Base-by-base conservation (phyloP, 2,797 vertebrate genomes). In the Spinibarbus caldwelli region DNA sequence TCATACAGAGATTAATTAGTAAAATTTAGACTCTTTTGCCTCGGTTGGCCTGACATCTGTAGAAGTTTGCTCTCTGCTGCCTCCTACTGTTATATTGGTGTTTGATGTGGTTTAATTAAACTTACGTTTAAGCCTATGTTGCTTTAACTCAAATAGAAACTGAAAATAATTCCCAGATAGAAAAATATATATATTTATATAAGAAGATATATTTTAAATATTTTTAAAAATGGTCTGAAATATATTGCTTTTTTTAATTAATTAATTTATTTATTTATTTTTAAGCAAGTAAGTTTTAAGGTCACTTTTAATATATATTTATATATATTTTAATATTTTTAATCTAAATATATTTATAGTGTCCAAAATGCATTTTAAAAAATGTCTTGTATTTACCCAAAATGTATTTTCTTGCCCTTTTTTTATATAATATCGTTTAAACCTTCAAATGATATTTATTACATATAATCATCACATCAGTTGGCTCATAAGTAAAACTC, bases 111-210 rank as follows among this genome's bases (percentile, higher is more conserved):
- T 62, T 45, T 29, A 29, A 15, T 62, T 15, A 62, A 62, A 62
- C 59, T 26, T 26, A n/a, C n/a, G 1, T 26, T 45, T 49, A 19
- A 73, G 19, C 36, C 38, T 83, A 5, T 88, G 15, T 90, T 45
- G 17, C 6, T 36, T 4, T 75, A 12, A 15, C 73, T 82, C 9
- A 45, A 62, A 21, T 26, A 21, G 14, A 1, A 31, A 43, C 41
- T n/a, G n/a, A n/a, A n/a, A 14, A 12, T 3, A 10, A 45, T 45
- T 45, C n/a, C n/a, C n/a, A n/a, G n/a, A n/a, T n/a, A n/a, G n/a
- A n/a, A n/a, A n/a, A n/a, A n/a, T 21, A 21, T 21, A 21, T 52
- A 52, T 52, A 47, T 43, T 43, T 43, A 43, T 17, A 21, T 21
- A 52, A 6, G 7, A 38, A 7, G 1, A 52, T 52, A 23, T 71